Evolutionary conservation across 2,113 vertebrate species (phyloP).

Genomic region (Numida meleagris): DNA sequence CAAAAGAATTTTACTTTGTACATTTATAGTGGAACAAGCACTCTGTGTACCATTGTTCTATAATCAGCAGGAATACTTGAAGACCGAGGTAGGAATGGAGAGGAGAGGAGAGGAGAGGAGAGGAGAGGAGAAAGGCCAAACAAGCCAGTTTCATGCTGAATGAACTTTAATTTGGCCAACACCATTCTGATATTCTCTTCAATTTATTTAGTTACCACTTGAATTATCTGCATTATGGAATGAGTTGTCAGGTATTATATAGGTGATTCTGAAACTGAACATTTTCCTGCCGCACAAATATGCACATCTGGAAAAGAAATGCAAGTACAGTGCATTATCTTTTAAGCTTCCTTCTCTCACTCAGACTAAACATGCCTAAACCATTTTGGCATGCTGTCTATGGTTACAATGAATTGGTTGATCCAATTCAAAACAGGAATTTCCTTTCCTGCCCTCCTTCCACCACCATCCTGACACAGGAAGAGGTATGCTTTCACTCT

Average conservation of each 20-base stretch:
- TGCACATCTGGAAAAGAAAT: neutral
- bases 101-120: no score
- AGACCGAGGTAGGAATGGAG: neutral
- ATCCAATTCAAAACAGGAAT: neutral
- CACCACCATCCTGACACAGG: neutral
- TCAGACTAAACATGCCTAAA: neutral
- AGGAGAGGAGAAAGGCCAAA: neutral
- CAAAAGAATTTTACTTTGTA: neutral
- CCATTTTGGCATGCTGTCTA: neutral
- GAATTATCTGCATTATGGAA: neutral
- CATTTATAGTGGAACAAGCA: neutral
- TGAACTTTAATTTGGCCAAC: neutral
- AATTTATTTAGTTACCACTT: neutral
- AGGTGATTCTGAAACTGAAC: neutral
- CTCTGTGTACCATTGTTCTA: neutral
- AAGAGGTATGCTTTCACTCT: fast-evolving
- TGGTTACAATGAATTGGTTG: neutral
- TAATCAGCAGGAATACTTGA: conserved; percentile 32
- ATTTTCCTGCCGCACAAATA: neutral
- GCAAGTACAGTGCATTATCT: neutral
- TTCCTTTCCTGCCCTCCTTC: neutral
- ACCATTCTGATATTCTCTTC: neutral
- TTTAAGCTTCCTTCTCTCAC: neutral
- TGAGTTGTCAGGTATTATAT: neutral
- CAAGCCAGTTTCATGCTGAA: neutral